phyloP scores from a whole-genome alignment of 2,888 invertebrate genomes.

The Drosophila algonquin region DNA sequence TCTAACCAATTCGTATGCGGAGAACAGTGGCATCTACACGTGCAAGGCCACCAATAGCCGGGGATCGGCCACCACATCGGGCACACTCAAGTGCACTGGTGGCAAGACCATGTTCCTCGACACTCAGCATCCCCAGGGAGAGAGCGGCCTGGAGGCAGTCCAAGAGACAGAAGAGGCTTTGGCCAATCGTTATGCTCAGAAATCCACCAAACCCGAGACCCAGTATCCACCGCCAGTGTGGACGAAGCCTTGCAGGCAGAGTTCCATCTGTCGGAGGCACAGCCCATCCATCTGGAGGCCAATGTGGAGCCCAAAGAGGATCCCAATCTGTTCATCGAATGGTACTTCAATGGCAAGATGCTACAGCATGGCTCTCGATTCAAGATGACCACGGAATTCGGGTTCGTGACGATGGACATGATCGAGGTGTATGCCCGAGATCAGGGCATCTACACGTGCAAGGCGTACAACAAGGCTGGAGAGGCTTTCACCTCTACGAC shows the following conservation, averaged over 20 bases:
- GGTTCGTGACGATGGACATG: constrained; percentile 97
- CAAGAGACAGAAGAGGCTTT: constrained; percentile 94
- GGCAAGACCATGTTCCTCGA: constrained; percentile 92
- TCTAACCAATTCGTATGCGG: constrained; percentile 93
- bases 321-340: constrained; percentile 94
- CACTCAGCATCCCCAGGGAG: constrained; percentile 97
- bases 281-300: constrained; percentile 95
- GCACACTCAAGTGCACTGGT: constrained; percentile 92
- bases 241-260: constrained; percentile 92
- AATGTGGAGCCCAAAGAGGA: constrained; percentile 97
- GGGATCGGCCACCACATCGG: constrained; percentile 95
- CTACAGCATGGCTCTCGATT: constrained; percentile 94
- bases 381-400: constrained; percentile 97
- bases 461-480: constrained; percentile 93
- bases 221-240: constrained; percentile 94
- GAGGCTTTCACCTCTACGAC: constrained; percentile 97
- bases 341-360: constrained; percentile 96
- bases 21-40: constrained; percentile 96
- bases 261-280: constrained; percentile 91
- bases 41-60: constrained; percentile 95
- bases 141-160: constrained; percentile 94
- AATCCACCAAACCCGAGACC: constrained; percentile 89
- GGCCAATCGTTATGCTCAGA: constrained; percentile 88
- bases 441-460: constrained; percentile 96
- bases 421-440: constrained; percentile 96